Evolutionary conservation across 2,888 invertebrate species (phyloP).

Genomic region (Rhingia campestris): DNA sequence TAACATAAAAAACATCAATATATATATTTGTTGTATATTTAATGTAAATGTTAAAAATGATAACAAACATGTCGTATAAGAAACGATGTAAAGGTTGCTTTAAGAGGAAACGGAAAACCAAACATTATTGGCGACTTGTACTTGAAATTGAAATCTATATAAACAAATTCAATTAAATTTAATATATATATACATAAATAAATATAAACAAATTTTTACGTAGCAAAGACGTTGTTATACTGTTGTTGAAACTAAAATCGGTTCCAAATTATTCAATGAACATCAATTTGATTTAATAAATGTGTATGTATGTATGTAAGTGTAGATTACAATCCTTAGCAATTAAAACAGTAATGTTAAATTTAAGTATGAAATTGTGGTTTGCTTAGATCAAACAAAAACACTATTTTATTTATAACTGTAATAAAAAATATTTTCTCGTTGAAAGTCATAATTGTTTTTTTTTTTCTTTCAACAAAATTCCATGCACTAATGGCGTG

Average conservation of each 20-base stretch:
- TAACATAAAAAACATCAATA: conserved; percentile 13
- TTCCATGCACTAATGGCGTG: too few relatives aligned
- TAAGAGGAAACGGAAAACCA: background rate
- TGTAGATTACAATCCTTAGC: conserved; percentile 45
- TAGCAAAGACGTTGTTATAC: conserved; percentile 27
- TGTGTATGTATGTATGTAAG: conserved; percentile 27
- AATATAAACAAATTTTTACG: conserved; percentile 23
- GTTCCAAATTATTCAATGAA: background rate
- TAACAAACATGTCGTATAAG: background rate
- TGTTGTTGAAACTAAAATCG: conserved; percentile 14
- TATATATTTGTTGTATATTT: conserved; percentile 20
- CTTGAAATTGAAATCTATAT: background rate
- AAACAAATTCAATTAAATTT: background rate
- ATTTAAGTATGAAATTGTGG: conserved; percentile 33
- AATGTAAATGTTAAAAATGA: conserved; percentile 21
- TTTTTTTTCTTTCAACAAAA: background rate
- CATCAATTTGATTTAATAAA: conserved; percentile 21
- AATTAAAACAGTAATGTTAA: conserved; percentile 21
- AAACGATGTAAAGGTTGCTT: too few relatives aligned
- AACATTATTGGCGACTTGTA: background rate
- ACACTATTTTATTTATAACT: conserved; percentile 60
- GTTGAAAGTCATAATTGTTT: conserved; percentile 39
- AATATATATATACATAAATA: background rate
- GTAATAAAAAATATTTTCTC: conserved; percentile 64
- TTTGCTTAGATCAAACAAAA: conserved; percentile 39